Evolutionary conservation across 2,888 invertebrate genomes (phyloP), one percentile per base, ranked within the genome.

Genomic region (Operophtera brumata): DNA sequence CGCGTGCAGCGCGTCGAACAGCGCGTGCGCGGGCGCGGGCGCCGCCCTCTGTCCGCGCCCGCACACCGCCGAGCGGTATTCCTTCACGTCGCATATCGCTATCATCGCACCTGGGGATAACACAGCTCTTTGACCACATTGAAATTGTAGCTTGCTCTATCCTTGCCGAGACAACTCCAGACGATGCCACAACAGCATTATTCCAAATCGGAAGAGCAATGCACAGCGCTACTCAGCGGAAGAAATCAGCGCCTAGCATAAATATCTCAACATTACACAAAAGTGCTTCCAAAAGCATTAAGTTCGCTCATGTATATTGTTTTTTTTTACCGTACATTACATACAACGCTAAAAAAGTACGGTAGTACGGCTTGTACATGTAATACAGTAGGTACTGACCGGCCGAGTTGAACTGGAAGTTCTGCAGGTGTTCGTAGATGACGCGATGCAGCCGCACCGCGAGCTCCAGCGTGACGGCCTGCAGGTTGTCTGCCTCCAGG

Each of bases 51-150:
- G 57, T 0, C 78, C 82, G 2, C 86, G 75, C 2, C 90, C 89
- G 76, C 96, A 95, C n/a, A 94, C 95, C 76, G 96, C 96, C 67
- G 96, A 96, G 13, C 98, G 92, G 83, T 99, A 99, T 84, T 99
- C 99, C 74, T 98, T 98, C 66, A 99, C 96, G 91, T 99, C 99
- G 86, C 98, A 99, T 68, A 99, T 97, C 1, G 97, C 97, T 79
- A 97, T 95, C 96, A 99, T 97, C 0, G 99, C 99, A 50, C 99
- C 96, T 42, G 12, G 26, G 30, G 30, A 6, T 30, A 30, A 9
- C 7, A 30, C 30, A 2, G 9, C 7, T 30, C 30, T 30, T 30
- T 30, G 2, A 20, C 4, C 20, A 20, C 20, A 20, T 3, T 20
- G 20, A 20, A 20, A 20, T 20, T 3, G 20, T 20, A n/a, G n/a